Evolutionary conservation across 1,140 invertebrate species (phyloP).

Genomic region (Nautilus pompilius): DNA sequence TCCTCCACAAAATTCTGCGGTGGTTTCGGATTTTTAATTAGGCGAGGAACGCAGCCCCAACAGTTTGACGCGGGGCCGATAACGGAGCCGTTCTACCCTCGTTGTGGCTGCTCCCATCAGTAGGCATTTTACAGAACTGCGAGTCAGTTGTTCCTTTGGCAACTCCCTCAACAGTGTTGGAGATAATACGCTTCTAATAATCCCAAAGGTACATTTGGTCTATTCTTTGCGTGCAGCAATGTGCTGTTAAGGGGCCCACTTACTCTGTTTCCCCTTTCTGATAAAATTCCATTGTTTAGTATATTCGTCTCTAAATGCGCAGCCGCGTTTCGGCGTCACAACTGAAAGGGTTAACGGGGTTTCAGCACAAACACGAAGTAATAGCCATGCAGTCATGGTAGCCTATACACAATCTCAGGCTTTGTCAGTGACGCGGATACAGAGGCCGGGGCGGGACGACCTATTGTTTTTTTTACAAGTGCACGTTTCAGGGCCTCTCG

Average conservation of each 20-base stretch:
- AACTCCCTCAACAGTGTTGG: neutral
- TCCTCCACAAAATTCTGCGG: neutral
- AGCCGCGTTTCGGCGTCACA: too few species aligned
- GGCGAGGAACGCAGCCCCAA: neutral
- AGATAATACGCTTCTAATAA: neutral
- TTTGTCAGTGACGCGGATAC: too few species aligned
- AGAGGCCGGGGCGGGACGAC: too few species aligned
- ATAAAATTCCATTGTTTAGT: neutral
- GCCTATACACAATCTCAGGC: neutral
- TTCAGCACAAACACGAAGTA: neutral
- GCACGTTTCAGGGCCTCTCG: neutral
- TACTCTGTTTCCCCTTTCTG: too few species aligned
- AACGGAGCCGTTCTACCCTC: neutral
- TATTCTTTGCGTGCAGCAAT: neutral
- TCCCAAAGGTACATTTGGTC: too few species aligned
- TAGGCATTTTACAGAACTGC: neutral
- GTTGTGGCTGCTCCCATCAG: neutral
- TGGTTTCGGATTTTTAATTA: neutral
- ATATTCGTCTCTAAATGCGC: neutral
- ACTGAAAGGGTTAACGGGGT: too few species aligned
- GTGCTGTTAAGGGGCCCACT: neutral
- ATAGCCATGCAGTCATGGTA: neutral
- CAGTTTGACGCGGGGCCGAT: neutral
- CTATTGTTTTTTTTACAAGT: neutral
- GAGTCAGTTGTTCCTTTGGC: neutral